Base-by-base conservation (phyloP, 2,797 vertebrate species). In the Merluccius polli region DNA sequence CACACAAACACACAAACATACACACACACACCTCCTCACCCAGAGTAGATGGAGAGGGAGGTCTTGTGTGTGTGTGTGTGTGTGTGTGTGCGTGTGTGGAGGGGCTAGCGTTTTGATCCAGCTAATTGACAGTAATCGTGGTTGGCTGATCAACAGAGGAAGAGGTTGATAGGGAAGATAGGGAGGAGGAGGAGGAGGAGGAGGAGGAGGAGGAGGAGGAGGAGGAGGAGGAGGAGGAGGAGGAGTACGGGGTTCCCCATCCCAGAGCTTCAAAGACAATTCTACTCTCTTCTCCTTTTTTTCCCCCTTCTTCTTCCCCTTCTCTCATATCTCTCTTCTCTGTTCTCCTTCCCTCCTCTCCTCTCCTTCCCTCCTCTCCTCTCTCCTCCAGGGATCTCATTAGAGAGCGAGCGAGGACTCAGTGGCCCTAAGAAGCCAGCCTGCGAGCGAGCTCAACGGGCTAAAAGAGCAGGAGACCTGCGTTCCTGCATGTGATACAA, bases 361-460 rank as follows among this genome's bases (percentile, higher is more conserved):
- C 73, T 79, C 65, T 4, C 15, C 79, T 59, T 75, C 84, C 74
- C 16, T 0, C 77, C 80, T 72, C 85, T 85, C 76, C 70, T 52
- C 74, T 76, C 79, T 83, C 78, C 91, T 90, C 90, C 71, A 38
- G 90, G 88, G 90, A 90, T 74, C 90, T 93, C 87, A 92, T 93
- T 92, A 93, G 71, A 80, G 82, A 24, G 33, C 3, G 52, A 38
- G 36, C 21, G 52, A 68, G 76, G 80, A 86, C 79, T 83, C 78
- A 74, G 80, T 75, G 86, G 78, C 75, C 82, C 84, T 76, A 73
- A 83, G 78, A 75, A 81, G 77, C 0, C 70, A 81, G 78, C 77
- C 71, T 29, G 82, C 82, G 65, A 79, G 73, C 0, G 52, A n/a
- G 52, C 35, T 75, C 82, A 31, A 81, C 41, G 59, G 79, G 78